Evolutionary conservation across 2,113 vertebrate species (phyloP), one percentile per base, ranked within the genome.

Genomic region (Ictidomys tridecemlineatus): DNA sequence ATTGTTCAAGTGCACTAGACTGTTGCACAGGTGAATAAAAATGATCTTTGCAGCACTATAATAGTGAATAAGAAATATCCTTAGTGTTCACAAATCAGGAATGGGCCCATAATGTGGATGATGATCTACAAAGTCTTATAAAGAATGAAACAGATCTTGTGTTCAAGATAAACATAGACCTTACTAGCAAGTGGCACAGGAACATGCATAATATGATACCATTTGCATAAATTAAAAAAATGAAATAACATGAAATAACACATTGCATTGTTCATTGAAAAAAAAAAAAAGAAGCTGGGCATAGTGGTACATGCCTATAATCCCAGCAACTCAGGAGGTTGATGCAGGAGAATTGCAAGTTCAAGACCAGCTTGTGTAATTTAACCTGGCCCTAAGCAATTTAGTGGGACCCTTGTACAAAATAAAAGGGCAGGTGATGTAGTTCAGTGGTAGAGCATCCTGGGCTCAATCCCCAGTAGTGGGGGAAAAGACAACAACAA

Each of bases 121-220:
- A n/a, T 53, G 67, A 18, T 37, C 17, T 51, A 79, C 28, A n/a
- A 79, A 67, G 53, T 8, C 63, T 82, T 86, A 86, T 65, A 45
- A 91, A 77, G 37, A 92, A 67, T 80, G 48, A 92, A 61, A n/a
- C 16, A 45, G 56, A 58, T 85, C 24, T 72, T 39, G 73, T 30
- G 24, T 30, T 67, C 10, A 24, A 83, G 39, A 30, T 24, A 61
- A 34, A 87, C n/a, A 87, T 20, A 76, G 78, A 80, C 48, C 45
- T 79, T 45, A 83, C 83, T 30, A 94, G 20, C 51, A 87, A 78
- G 39, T 83, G 84, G 53, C n/a, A 86, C n/a, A 70, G 70, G 94
- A 45, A 88, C n/a, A 80, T 16, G n/a, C 56, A 76, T 65, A 80
- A 93, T 69, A 70, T n/a, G 13, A 32, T 77, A 61, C 26, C 1